Evolutionary conservation across 2,888 invertebrate species (phyloP).

Genomic region (Troides helena): DNA sequence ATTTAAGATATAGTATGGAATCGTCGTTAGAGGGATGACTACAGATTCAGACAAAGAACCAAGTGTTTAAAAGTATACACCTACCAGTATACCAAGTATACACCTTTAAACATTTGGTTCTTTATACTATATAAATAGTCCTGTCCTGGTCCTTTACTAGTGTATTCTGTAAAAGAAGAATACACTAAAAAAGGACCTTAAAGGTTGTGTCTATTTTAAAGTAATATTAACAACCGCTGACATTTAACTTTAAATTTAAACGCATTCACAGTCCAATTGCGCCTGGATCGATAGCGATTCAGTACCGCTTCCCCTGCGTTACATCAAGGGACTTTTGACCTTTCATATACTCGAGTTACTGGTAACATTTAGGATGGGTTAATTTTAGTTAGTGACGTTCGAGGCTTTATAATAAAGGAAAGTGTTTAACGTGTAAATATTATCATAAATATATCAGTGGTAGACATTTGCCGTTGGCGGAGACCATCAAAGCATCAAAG

Average conservation of each 20-base stretch:
- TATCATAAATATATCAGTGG: too few species aligned
- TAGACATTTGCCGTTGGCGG: too few species aligned
- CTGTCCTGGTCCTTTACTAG: too few species aligned
- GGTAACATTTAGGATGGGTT: slow-evolving; percentile 3
- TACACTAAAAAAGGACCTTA: background rate
- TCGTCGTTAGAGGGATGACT: too few species aligned
- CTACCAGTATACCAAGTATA: too few species aligned
- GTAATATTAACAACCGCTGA: slow-evolving; percentile 9
- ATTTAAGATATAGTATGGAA: too few species aligned
- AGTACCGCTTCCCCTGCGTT: slow-evolving; percentile 20
- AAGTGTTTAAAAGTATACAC: background rate
- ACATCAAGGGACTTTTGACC: slow-evolving; percentile 21
- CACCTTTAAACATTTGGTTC: too few species aligned
- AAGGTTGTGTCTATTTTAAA: background rate
- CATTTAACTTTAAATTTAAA: slow-evolving; percentile 17
- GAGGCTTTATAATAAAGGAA: background rate
- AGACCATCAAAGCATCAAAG: too few species aligned
- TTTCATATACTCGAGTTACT: slow-evolving; percentile 7
- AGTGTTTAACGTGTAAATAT: too few species aligned
- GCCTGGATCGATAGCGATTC: slow-evolving; percentile 20
- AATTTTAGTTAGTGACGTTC: background rate
- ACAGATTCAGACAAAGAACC: too few species aligned
- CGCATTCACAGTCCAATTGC: slow-evolving; percentile 18
- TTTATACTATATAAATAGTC: too few species aligned
- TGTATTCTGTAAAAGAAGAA: background rate